Conservation (phyloP, 2,888 invertebrate genomes). For the Aproaerema taeniolella region DNA sequence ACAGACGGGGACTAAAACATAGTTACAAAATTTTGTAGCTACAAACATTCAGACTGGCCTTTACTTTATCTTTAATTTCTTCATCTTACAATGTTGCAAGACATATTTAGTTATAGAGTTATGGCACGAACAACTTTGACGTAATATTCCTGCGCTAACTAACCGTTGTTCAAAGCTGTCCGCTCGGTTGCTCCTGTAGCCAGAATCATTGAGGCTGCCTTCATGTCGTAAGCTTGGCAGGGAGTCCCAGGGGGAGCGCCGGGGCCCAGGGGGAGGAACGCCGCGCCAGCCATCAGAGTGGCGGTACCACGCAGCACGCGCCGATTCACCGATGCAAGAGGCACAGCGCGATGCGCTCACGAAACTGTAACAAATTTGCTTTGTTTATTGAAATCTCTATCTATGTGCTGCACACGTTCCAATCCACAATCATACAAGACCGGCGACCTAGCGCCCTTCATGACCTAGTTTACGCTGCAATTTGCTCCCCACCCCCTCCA, state of each 20-base stretch:
- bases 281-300: constrained; percentile 92
- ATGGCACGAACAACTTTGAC: no score
- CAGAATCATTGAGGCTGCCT: constrained; percentile 91
- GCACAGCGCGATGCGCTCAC: constrained; percentile 84
- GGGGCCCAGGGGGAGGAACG: constrained; percentile 76
- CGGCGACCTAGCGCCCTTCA: not conserved
- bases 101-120: no score
- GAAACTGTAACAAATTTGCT: constrained; percentile 53
- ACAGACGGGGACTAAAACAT: no score
- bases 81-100: no score
- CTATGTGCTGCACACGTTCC: not conserved
- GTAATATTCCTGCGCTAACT: no score
- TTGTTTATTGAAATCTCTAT: not conserved
- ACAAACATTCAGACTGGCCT: no score
- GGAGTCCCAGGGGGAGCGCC: constrained; percentile 92
- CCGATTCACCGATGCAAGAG: constrained; percentile 93
- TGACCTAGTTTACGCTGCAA: constrained; percentile 5
- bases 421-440: not conserved
- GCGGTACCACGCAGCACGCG: constrained; percentile 92
- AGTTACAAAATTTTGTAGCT: no score
- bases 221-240: constrained; percentile 90
- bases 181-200: constrained; percentile 90
- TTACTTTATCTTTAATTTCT: no score
- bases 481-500: no score
- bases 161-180: constrained; percentile 93